Conservation (phyloP, 2,888 invertebrate species). For the Cataglyphis albicans region DNA sequence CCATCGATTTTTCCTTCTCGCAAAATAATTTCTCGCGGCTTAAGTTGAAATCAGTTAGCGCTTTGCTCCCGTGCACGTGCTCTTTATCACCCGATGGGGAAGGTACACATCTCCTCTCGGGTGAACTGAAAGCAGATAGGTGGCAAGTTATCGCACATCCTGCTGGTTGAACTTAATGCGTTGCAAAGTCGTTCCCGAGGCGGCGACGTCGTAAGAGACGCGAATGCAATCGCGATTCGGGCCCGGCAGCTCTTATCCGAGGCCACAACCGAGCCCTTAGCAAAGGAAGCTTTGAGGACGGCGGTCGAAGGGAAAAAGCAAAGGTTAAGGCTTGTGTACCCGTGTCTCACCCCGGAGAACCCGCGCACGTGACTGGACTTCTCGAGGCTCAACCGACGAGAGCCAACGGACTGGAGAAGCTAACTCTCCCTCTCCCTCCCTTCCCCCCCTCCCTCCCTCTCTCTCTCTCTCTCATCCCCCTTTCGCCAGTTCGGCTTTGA, state of each 20-base stretch:
- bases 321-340: constrained; percentile 81
- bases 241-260: constrained; percentile 9
- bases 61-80: constrained; percentile 39
- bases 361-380: constrained; percentile 83
- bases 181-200: constrained; percentile 61
- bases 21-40: constrained; percentile 1
- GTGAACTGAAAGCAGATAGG: neutral
- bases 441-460: neutral
- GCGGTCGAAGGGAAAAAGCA: constrained; percentile 69
- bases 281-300: constrained; percentile 49
- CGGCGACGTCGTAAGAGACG: neutral
- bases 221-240: constrained; percentile 35
- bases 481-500: constrained; percentile 78
- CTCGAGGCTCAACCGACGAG: constrained; percentile 73
- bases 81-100: constrained; percentile 6
- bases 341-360: constrained; percentile 78
- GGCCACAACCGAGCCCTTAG: constrained; percentile 32
- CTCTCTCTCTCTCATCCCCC: neutral
- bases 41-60: constrained; percentile 34
- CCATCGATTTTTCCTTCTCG: neutral
- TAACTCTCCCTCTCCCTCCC: constrained; percentile 58
- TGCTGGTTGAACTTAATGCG: constrained; percentile 38
- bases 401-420: constrained; percentile 78
- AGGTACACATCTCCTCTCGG: neutral
- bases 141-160: constrained; percentile 34